Evolutionary conservation across 2,113 vertebrate species (phyloP).

Genomic region (Cyphomyrus discorhynchus): DNA sequence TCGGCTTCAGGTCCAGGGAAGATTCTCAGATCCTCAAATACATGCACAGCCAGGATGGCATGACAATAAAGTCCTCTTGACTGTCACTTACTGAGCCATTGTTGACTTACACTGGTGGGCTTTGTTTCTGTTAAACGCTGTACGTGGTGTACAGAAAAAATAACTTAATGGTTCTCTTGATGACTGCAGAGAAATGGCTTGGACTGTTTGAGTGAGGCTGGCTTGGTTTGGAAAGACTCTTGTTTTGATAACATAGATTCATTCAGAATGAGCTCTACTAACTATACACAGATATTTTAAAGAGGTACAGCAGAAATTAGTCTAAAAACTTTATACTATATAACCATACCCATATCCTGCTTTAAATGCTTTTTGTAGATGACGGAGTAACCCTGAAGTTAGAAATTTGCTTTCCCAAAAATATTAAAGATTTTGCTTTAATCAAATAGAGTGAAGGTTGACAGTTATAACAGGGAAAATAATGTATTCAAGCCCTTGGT

Average conservation of each 20-base stretch:
- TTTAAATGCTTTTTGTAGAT: not conserved
- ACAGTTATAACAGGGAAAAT: not conserved
- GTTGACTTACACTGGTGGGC: not conserved
- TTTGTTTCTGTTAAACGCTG: not conserved
- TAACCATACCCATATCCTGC: not conserved
- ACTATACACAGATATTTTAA: not conserved
- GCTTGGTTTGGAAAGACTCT: not conserved
- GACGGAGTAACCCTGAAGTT: not conserved
- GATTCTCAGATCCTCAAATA: not conserved
- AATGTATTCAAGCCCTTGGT: not conserved
- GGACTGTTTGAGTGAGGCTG: not conserved
- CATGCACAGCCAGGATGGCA: not conserved
- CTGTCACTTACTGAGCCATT: not conserved
- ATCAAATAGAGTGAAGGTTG: not conserved
- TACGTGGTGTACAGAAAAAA: not conserved
- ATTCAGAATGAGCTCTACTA: not conserved
- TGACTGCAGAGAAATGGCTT: not conserved
- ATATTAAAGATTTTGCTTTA: not conserved
- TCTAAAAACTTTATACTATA: not conserved
- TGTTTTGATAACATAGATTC: not conserved
- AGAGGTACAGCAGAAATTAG: not conserved
- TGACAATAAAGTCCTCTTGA: not conserved
- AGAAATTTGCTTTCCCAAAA: not conserved
- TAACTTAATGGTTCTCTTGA: not conserved
- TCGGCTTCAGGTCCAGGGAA: not conserved